Conservation (phyloP, 2,113 vertebrate species). For the Narcine bancroftii region DNA sequence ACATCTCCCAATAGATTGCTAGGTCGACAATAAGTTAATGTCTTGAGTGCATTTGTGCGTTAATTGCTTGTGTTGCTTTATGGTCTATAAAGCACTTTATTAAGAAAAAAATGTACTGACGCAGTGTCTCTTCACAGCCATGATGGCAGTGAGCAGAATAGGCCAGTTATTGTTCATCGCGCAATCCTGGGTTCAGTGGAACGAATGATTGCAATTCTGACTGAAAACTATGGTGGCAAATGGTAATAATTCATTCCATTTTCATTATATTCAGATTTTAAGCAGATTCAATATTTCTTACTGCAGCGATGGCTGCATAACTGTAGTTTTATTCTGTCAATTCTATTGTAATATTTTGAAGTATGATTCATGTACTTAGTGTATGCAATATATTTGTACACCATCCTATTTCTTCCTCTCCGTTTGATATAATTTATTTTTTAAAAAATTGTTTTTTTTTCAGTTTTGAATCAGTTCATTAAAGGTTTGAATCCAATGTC, state of each 20-base stretch:
- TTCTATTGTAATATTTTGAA: too few species aligned
- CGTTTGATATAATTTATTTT: too few species aligned
- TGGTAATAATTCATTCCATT: slow-evolving; percentile 59
- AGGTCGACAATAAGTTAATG: background rate
- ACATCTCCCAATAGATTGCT: background rate
- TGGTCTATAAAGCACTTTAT: background rate
- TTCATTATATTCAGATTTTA: background rate
- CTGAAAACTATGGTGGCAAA: slow-evolving; percentile 96
- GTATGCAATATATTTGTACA: too few species aligned
- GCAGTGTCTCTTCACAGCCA: slow-evolving; percentile 56
- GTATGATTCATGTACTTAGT: too few species aligned
- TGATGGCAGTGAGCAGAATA: slow-evolving; percentile 88
- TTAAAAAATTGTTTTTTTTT: too few species aligned
- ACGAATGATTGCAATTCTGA: slow-evolving; percentile 95
- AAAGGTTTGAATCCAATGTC: background rate
- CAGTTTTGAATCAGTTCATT: too few species aligned
- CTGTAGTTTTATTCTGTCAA: too few species aligned
- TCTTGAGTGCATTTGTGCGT: background rate
- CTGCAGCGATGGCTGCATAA: background rate
- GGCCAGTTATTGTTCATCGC: slow-evolving; percentile 91
- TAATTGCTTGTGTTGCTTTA: background rate
- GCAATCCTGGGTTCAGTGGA: slow-evolving; percentile 94
- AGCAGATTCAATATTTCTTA: background rate
- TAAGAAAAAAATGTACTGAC: background rate
- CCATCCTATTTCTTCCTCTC: too few species aligned